These are phyloP conservation scores for Andrena cerasifolii DNA, from an alignment of 1,140 invertebrate genomes.

Conservation along the genomic window DNA sequence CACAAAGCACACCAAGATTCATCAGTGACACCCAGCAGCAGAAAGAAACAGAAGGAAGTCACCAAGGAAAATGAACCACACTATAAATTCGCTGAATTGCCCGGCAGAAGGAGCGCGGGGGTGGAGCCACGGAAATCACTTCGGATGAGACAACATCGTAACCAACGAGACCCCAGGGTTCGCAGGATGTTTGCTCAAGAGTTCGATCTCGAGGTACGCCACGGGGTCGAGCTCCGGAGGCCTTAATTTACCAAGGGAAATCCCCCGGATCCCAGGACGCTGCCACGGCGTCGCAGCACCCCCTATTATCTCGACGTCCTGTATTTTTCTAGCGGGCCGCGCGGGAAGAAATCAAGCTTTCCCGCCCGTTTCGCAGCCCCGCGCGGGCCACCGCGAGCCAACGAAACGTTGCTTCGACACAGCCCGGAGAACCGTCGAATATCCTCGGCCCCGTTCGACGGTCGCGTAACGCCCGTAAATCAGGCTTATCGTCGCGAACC, in stretches of 20 bases:
- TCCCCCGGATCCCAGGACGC: slow-evolving; percentile 15
- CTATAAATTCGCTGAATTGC: too few relatives aligned
- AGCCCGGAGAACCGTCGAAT: too few relatives aligned
- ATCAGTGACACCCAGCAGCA: too few relatives aligned
- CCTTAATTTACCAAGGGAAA: slow-evolving; percentile 29
- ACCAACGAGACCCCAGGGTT: background rate
- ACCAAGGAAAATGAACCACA: too few relatives aligned
- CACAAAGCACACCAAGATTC: too few relatives aligned
- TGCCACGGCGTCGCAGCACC: background rate
- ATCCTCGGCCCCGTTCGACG: slow-evolving; percentile 7
- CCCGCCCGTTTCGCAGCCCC: background rate
- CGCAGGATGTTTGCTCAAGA: slow-evolving; percentile 17
- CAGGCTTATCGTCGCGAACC: slow-evolving; percentile 47
- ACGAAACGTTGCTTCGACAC: too few relatives aligned
- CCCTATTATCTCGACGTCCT: slow-evolving; percentile 11
- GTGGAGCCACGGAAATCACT: slow-evolving; percentile 2
- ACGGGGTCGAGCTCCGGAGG: background rate
- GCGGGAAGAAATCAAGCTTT: background rate
- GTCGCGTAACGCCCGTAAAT: slow-evolving; percentile 34
- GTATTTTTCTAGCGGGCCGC: slow-evolving; percentile 12
- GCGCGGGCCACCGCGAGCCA: too few relatives aligned
- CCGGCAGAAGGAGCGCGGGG: background rate
- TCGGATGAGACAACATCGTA: background rate
- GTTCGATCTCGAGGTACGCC: slow-evolving; percentile 11
- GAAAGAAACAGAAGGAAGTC: too few relatives aligned